Percentiles rank a stretch among this genome's conserved stretches.
Conservation (phyloP, 2,113 vertebrate genomes). For the Porphyrio hochstetteri region DNA sequence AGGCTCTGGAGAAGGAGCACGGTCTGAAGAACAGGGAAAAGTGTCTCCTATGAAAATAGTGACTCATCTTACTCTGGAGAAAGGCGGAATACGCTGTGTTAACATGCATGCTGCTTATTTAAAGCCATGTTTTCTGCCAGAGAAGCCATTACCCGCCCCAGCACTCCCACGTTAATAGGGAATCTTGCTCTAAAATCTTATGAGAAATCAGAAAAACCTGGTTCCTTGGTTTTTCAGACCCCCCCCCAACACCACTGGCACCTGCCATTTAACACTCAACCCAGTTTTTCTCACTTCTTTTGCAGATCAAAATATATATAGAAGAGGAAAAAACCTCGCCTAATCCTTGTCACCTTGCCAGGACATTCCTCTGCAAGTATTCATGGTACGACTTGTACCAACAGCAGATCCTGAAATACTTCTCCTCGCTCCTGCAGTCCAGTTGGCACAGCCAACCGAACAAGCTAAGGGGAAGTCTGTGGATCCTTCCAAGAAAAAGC, state of each 20-base stretch:
- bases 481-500: conserved; percentile 60
- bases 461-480: conserved; percentile 34
- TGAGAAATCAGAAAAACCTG: background rate
- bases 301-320: background rate
- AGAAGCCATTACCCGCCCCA: background rate
- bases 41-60: background rate
- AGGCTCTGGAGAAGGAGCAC: fast-evolving
- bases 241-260: background rate
- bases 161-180: background rate
- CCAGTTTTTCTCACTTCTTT: conserved; percentile 7
- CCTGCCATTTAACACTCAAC: background rate
- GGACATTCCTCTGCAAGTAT: conserved; percentile 60
- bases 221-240: background rate
- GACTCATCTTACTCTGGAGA: background rate
- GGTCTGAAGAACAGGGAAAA: background rate
- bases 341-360: conserved; percentile 45
- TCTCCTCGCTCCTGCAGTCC: conserved; percentile 33
- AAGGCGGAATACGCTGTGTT: background rate
- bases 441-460: conserved; percentile 42
- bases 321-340: background rate
- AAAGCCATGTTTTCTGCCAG: background rate
- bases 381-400: conserved; percentile 64
- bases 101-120: background rate
- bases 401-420: conserved; percentile 58
- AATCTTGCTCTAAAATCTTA: background rate